Conservation (phyloP, 2,113 vertebrate genomes). For the Clinocottus analis region DNA sequence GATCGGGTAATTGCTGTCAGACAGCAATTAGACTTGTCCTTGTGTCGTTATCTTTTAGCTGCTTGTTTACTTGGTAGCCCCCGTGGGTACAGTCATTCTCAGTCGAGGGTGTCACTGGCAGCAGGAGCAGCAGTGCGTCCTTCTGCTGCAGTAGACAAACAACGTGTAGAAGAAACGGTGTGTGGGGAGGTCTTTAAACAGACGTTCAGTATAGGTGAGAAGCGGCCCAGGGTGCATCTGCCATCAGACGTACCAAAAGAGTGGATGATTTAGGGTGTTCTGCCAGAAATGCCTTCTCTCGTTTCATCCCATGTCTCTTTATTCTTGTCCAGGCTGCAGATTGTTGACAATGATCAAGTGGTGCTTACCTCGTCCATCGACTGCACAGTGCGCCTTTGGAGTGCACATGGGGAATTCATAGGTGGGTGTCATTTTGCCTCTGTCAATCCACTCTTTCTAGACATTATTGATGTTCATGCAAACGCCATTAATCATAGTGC, state of each 20-base stretch:
- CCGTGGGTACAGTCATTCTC: neutral
- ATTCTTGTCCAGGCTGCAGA: constrained; percentile 76
- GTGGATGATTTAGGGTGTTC: constrained; percentile 56
- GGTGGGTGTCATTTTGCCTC: constrained; percentile 66
- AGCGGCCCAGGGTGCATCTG: constrained; percentile 30
- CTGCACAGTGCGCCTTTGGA: constrained; percentile 80
- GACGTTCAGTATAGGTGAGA: constrained; percentile 43
- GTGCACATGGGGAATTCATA: constrained; percentile 71
- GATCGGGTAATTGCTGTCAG: neutral
- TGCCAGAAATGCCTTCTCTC: constrained; percentile 40
- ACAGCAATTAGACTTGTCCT: neutral
- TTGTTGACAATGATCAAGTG: constrained; percentile 79
- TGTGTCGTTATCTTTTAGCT: constrained; percentile 11
- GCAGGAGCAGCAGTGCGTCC: constrained; percentile 18
- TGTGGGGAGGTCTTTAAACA: constrained; percentile 49
- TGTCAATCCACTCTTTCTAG: constrained; percentile 25
- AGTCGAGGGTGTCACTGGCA: constrained; percentile 18
- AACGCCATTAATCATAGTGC: constrained; percentile 39
- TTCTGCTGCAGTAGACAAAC: constrained; percentile 27
- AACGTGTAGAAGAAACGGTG: constrained; percentile 26
- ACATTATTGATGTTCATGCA: constrained; percentile 38
- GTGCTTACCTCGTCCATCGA: constrained; percentile 81
- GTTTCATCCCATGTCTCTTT: constrained; percentile 52
- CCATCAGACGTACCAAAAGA: constrained; percentile 31
- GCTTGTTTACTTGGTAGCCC: constrained; percentile 21